These are phyloP conservation scores for Leucophenga varia DNA, from an alignment of 1,140 invertebrate genomes.

Conservation along the genomic window DNA sequence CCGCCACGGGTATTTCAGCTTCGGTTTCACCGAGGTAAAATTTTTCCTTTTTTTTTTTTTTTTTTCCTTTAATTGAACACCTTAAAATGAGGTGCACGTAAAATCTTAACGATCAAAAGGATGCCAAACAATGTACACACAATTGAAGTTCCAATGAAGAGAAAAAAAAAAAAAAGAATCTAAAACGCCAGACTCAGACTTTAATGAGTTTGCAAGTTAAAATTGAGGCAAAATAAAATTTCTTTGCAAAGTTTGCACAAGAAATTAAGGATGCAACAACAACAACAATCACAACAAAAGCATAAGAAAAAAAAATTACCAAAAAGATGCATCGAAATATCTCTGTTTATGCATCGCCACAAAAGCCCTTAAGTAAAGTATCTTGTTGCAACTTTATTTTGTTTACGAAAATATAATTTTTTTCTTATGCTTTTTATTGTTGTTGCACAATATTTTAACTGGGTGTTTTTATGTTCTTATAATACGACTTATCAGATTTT, in stretches of 20 bases:
- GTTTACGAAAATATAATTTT: constrained; percentile 45
- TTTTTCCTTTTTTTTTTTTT: no score
- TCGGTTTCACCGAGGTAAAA: no score
- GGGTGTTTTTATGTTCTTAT: constrained; percentile 54
- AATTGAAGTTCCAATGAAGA: background rate
- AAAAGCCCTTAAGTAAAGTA: constrained; percentile 53
- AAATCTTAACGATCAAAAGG: constrained; percentile 46
- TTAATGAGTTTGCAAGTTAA: no score
- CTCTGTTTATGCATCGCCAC: constrained; percentile 51
- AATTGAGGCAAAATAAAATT: no score
- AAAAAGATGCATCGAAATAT: constrained; percentile 12
- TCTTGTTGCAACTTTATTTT: constrained; percentile 53
- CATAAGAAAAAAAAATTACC: constrained; percentile 11
- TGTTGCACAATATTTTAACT: constrained; percentile 35
- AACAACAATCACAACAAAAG: background rate
- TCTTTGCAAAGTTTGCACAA: constrained; percentile 48
- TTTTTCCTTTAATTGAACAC: constrained; percentile 42
- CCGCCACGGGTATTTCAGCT: no score
- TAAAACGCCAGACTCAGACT: no score
- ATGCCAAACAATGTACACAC: constrained; percentile 22
- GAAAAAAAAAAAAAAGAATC: no score
- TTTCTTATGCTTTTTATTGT: constrained; percentile 28
- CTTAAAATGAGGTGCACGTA: constrained; percentile 52
- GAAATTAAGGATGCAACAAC: constrained; percentile 33
- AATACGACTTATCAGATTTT: constrained; percentile 54